Evolutionary conservation across 2,888 invertebrate species (phyloP).

Genomic region (Physocephala rufipes): DNA sequence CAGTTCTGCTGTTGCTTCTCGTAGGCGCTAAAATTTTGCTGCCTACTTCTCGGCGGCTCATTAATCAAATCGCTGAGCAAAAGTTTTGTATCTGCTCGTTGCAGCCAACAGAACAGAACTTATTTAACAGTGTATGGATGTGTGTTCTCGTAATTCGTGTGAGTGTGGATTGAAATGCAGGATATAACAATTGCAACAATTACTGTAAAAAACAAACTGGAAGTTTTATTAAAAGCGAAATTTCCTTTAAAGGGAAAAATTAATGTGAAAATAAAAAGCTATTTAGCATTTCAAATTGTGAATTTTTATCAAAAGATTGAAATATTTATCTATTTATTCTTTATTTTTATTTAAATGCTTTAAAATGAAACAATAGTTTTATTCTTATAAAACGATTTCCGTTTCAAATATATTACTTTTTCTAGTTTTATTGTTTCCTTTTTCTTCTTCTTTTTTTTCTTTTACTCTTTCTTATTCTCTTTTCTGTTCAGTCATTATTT

Average conservation of each 20-base stretch:
- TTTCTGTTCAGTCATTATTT: too few relatives aligned
- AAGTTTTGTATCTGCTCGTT: neutral
- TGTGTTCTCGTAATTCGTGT: too few relatives aligned
- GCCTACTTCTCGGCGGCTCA: slow-evolving; percentile 9
- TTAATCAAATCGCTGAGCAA: slow-evolving; percentile 30
- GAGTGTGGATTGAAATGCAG: too few relatives aligned
- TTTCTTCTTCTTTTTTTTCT: too few relatives aligned
- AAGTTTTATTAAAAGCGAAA: neutral
- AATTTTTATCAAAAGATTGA: neutral
- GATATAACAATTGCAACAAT: neutral
- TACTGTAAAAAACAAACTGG: neutral
- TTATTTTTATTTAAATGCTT: neutral
- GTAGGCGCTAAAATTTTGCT: slow-evolving; percentile 20
- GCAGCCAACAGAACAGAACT: neutral
- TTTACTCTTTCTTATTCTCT: too few relatives aligned
- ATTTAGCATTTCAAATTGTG: neutral
- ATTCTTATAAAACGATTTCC: neutral
- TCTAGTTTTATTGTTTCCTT: neutral
- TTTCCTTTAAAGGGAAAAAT: neutral
- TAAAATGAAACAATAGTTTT: neutral
- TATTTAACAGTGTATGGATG: too few relatives aligned
- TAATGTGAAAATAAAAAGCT: neutral
- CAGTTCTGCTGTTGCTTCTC: neutral
- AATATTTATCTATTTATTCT: neutral
- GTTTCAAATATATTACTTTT: neutral